Percentiles rank a stretch among this genome's conserved stretches.
These are phyloP conservation scores for Axis porcinus DNA, from an alignment of 2,113 vertebrate species.

Conservation along the genomic window DNA sequence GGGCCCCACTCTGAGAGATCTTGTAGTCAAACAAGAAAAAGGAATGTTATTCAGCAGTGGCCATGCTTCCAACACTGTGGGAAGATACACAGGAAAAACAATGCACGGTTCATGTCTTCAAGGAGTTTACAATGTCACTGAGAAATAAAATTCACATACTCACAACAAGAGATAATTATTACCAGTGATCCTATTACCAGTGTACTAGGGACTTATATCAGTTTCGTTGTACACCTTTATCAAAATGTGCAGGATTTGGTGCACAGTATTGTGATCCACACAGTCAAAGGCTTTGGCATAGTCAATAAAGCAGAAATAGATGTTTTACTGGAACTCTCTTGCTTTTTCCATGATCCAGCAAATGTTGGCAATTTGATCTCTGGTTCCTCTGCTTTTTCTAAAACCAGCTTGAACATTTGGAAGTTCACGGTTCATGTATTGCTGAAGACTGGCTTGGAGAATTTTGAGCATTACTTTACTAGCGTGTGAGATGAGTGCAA, in stretches of 20 bases:
- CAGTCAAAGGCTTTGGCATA: background rate
- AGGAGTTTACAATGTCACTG: background rate
- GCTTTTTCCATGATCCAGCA: accelerated
- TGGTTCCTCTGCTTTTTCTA: background rate
- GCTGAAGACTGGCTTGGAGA: background rate
- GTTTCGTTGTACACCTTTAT: background rate
- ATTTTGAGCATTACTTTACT: background rate
- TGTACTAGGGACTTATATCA: background rate
- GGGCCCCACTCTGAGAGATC: background rate
- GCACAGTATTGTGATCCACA: background rate
- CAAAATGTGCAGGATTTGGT: background rate
- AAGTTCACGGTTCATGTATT: background rate
- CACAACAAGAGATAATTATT: background rate
- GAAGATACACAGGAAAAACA: background rate
- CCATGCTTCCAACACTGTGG: background rate
- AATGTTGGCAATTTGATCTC: background rate
- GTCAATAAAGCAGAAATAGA: background rate
- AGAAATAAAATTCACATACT: background rate
- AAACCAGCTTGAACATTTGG: background rate
- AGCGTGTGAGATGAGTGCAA: background rate
- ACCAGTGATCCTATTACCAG: background rate
- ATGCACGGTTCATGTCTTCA: background rate
- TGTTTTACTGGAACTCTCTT: background rate
- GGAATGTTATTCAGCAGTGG: background rate
- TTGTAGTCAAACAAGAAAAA: background rate